Base-by-base conservation (phyloP, 2,113 vertebrate species). In the Nesoenas mayeri region DNA sequence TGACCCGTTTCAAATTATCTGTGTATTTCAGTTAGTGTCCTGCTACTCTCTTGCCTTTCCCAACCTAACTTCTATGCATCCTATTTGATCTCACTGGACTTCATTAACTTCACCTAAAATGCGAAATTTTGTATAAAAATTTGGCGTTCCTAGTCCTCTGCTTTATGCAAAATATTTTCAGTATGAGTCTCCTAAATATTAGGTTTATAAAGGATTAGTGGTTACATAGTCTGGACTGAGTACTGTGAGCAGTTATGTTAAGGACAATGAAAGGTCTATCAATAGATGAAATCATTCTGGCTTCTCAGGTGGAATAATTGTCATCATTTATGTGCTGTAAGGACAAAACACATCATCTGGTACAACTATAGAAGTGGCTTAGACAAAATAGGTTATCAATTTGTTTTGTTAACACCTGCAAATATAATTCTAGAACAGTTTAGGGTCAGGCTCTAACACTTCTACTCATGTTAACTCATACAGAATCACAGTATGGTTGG, bases 281-380 rank as follows among this genome's bases (percentile, higher is more conserved):
- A 61, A 85, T 62, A 79, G 31, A 79, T 66, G 24, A 11, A 87
- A 85, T 85, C 24, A 82, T 58, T 77, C 62, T 31, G 32, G 22
- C 25, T 79, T 91, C 74, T 91, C 87, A 89, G 57, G 56, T 24
- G 51, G 53, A 94, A 79, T 65, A 90, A 88, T n/a, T 89, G 56
- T 17, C 81, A 85, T 61, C 1, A 29, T 75, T 65, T 53, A 19
- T 51, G 50, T 3, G 4, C 36, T 44, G 36, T 31, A 79, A 77
- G n/a, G 60, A 42, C 25, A n/a, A 91, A 95, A 93, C 8, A 38
- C 54, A 54, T 79, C 17, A 5, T 77, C 42, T 79, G 31, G 6
- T 72, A 61, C 54, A 93, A 70, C n/a, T 77, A 50, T 1, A 85
- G 54, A 88, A 69, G 47, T 0, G 2, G 29, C 47, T 82, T 58